These are phyloP conservation scores for Myiotriccus ornatus DNA, from an alignment of 2,797 vertebrate species.

Conservation along the genomic window DNA sequence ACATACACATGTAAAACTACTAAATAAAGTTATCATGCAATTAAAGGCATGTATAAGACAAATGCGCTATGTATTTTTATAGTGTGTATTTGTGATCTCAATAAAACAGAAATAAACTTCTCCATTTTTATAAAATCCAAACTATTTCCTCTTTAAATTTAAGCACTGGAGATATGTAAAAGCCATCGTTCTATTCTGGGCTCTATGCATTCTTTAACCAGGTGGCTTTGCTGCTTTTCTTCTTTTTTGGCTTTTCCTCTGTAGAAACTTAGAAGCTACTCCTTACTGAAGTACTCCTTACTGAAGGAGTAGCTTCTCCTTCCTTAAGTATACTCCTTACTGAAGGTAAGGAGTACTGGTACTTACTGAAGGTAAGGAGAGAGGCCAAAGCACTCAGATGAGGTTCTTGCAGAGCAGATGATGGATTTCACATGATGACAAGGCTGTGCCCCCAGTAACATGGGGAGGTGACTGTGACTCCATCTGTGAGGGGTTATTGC, in stretches of 20 bases:
- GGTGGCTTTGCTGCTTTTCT: background rate
- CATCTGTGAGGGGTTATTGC: rapidly evolving
- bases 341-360: background rate
- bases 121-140: background rate
- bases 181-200: background rate
- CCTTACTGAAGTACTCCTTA: no score
- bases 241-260: background rate
- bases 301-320: no score
- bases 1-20: background rate
- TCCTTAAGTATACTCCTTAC: background rate
- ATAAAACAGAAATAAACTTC: background rate
- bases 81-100: background rate
- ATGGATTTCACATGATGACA: background rate
- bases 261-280: background rate
- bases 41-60: background rate
- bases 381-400: background rate
- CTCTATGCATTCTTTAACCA: background rate
- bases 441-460: background rate
- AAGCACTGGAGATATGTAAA: background rate
- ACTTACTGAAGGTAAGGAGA: background rate
- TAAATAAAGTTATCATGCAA: background rate
- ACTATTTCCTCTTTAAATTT: background rate
- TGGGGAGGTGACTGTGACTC: background rate
- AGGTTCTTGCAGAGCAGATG: background rate
- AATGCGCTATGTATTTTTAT: background rate